Base-by-base conservation (phyloP, 1,140 invertebrate genomes). In the Aphidius gifuensis region DNA sequence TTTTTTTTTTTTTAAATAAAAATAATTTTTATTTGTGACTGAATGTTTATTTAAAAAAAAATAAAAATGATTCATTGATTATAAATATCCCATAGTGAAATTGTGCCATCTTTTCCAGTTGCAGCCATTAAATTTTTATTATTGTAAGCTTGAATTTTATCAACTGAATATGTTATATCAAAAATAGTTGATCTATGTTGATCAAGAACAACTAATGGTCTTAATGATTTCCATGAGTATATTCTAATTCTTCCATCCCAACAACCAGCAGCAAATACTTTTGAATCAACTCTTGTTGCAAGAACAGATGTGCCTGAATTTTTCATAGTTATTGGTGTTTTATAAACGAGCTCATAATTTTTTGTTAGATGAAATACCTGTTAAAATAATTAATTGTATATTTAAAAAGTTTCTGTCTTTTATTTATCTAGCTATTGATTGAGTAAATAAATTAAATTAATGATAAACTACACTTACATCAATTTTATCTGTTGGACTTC, bases 171-270 rank as follows among this genome's bases (percentile, higher is more conserved):
- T 61, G 81, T 83, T 61, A 91, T 82, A 74, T 91, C 89, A 68
- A 88, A 83, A 50, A 92, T 81, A 32, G 83, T 82, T 62, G 84
- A 83, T 60, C 74, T 81, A 67, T 91, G 89, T 69, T 89, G 86
- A 44, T 85, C 86, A 9, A 94, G 78, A 62, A 92, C 87, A 7
- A 87, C 92, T 54, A 94, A 72, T 4, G 88, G 85, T 53, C 88
- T 83, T 8, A 92, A 74, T 60, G 85, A 89, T 73, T 90, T 92
- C 85, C 88, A 90, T 5, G 90, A 89, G 75, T 88, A 93, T 65
- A 93, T 83, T 69, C 91, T 80, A 48, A 93, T 82, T 54, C 85
- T 84, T 5, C 86, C 86, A 72, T 94, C 92, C 88, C 89, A 92
- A 23, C 90, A 88, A 44, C 86, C 91, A 32, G 84, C 82, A 23